Conservation (phyloP, 2,113 vertebrate species). For the Muscicapa adusta region DNA sequence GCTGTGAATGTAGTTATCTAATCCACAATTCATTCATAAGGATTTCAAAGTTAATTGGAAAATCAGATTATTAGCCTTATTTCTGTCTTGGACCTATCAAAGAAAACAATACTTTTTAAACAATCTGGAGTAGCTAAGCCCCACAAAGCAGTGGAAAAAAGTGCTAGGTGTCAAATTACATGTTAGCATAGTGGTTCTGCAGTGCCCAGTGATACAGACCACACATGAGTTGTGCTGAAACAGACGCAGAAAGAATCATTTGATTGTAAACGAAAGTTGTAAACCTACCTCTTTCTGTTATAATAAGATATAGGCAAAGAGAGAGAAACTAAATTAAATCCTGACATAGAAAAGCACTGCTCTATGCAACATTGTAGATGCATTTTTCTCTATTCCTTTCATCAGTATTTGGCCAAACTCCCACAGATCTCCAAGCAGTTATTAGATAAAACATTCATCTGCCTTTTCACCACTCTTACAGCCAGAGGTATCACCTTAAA, state of each 20-base stretch:
- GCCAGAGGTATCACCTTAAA: conserved; percentile 37
- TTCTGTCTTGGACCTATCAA: not conserved
- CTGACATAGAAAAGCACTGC: not conserved
- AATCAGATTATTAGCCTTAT: not conserved
- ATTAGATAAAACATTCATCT: conserved; percentile 59
- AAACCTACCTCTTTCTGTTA: not conserved
- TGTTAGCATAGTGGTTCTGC: not conserved
- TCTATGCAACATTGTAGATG: not conserved
- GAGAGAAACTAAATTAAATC: not conserved
- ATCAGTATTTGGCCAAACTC: not conserved
- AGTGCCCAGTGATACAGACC: not conserved
- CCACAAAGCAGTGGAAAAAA: not conserved
- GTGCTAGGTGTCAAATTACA: not conserved
- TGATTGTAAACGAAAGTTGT: not conserved
- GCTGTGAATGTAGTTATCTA: not conserved
- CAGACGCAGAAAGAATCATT: not conserved
- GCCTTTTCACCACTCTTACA: conserved; percentile 42
- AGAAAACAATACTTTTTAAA: not conserved
- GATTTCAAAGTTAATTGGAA: not conserved
- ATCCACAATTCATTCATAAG: not conserved
- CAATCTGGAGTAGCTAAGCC: not conserved
- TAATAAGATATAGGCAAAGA: not conserved
- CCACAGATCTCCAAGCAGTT: conserved; percentile 34
- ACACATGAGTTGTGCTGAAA: not conserved
- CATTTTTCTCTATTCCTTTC: conserved; percentile 9